phyloP scores from a whole-genome alignment of 2,888 invertebrate species.

The Drosophila basisetae region DNA sequence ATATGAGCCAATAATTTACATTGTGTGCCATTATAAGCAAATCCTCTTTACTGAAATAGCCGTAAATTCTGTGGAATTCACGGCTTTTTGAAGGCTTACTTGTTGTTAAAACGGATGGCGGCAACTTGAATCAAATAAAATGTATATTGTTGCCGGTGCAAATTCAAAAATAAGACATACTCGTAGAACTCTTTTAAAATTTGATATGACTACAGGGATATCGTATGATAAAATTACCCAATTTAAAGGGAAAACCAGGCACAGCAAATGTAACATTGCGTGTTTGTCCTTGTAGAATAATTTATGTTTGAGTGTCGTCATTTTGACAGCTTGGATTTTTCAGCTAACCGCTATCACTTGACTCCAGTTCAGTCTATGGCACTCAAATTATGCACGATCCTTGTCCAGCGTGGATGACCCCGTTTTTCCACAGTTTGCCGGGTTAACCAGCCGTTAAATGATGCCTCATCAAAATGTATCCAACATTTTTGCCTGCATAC shows the following conservation, averaged over 20 bases:
- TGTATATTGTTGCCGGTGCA: conserved; percentile 36
- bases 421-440: conserved; percentile 68
- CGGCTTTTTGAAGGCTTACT: conserved; percentile 63
- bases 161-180: conserved; percentile 21
- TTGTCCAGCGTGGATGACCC: conserved; percentile 13
- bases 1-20: conserved; percentile 31
- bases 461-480: conserved; percentile 55
- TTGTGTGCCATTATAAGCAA: conserved; percentile 7
- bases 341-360: conserved; percentile 38
- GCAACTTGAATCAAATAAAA: conserved; percentile 47
- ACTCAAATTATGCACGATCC: conserved; percentile 48
- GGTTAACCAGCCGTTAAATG: conserved; percentile 76
- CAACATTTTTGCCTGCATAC: conserved; percentile 34
- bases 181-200: conserved; percentile 18
- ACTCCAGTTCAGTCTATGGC: conserved; percentile 40
- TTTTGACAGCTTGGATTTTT: conserved; percentile 44
- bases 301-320: conserved; percentile 39
- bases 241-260: conserved; percentile 8
- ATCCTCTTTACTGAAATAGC: conserved; percentile 58
- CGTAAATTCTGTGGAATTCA: conserved; percentile 59
- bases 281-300: conserved; percentile 51
- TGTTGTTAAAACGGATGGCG: conserved; percentile 16
- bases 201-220: conserved; percentile 12
- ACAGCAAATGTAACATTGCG: conserved; percentile 36
- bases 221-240: conserved; percentile 10